These are phyloP conservation scores for Drosophila koepferae DNA, from an alignment of 2,888 invertebrate species.

Conservation along the genomic window DNA sequence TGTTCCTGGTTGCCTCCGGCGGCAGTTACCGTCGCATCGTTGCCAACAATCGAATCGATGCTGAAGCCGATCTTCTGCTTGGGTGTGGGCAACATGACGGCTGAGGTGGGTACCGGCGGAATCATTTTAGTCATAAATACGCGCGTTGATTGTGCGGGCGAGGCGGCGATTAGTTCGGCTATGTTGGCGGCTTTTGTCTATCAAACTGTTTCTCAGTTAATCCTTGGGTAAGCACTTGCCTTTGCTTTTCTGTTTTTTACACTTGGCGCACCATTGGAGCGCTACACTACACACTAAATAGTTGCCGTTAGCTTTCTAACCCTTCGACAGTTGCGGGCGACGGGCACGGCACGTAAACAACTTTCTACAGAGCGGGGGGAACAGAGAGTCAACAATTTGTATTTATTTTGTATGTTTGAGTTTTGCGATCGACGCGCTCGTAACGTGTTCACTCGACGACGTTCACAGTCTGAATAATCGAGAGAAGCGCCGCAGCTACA, in stretches of 20 bases:
- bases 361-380: not conserved
- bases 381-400: conserved; percentile 17
- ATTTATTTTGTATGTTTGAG: conserved; percentile 7
- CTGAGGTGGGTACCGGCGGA: conserved; percentile 95
- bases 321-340: too few species aligned
- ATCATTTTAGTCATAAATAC: conserved; percentile 89
- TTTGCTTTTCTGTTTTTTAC: not conserved
- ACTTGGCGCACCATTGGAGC: too few species aligned
- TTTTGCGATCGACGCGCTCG: conserved; percentile 73
- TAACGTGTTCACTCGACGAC: conserved; percentile 84
- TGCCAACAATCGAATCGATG: conserved; percentile 97
- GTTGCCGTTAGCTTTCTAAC: too few species aligned
- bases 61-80: conserved; percentile 97
- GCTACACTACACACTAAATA: too few species aligned
- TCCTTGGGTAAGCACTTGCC: conserved; percentile 34
- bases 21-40: conserved; percentile 81
- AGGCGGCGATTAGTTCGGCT: too few species aligned
- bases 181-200: conserved; percentile 47
- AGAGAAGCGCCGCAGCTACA: conserved; percentile 69
- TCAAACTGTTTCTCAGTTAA: conserved; percentile 30
- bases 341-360: too few species aligned
- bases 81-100: conserved; percentile 93
- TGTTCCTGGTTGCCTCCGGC: conserved; percentile 55
- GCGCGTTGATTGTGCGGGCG: not conserved
- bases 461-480: conserved; percentile 84